Conservation (phyloP, 1,140 invertebrate genomes). For the Ditylenchus dipsaci region DNA sequence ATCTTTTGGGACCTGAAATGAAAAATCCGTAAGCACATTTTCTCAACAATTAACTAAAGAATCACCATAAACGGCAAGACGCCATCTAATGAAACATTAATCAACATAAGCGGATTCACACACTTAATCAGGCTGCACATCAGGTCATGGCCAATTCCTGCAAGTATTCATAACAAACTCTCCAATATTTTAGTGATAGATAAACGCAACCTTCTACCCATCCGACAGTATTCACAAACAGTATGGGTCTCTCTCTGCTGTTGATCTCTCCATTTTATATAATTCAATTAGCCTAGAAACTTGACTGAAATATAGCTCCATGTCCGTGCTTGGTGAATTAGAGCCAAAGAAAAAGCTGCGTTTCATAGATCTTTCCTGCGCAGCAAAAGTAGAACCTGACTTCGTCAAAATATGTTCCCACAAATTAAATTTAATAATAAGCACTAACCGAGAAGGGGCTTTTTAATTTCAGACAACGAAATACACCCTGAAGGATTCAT, state of each 20-base stretch:
- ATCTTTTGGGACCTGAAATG: background rate
- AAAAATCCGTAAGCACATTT: conserved; percentile 22
- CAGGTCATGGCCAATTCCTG: conserved; percentile 21
- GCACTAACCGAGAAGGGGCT: conserved; percentile 24
- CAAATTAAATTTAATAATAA: background rate
- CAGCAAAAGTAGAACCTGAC: conserved; percentile 26
- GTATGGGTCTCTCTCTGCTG: conserved; percentile 22
- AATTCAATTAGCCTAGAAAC: conserved; percentile 3
- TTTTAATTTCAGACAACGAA: conserved; percentile 23
- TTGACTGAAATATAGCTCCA: conserved; percentile 27
- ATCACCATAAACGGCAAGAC: conserved; percentile 7
- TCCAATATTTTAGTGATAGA: background rate
- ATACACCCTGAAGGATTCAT: conserved; percentile 19
- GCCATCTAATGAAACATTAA: conserved; percentile 10
- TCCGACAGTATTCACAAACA: conserved; percentile 27
- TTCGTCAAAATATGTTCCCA: conserved; percentile 4
- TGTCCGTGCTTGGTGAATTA: conserved; percentile 13
- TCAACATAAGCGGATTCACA: conserved; percentile 11
- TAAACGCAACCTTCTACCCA: conserved; percentile 35
- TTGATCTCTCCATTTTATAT: background rate
- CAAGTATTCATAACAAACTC: conserved; percentile 7
- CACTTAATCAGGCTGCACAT: conserved; percentile 15
- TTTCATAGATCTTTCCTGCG: conserved; percentile 8
- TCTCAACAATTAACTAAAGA: background rate
- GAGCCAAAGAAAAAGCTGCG: conserved; percentile 28